Evolutionary conservation across 2,888 invertebrate species (phyloP).

Genomic region (Sminthurides aquaticus): DNA sequence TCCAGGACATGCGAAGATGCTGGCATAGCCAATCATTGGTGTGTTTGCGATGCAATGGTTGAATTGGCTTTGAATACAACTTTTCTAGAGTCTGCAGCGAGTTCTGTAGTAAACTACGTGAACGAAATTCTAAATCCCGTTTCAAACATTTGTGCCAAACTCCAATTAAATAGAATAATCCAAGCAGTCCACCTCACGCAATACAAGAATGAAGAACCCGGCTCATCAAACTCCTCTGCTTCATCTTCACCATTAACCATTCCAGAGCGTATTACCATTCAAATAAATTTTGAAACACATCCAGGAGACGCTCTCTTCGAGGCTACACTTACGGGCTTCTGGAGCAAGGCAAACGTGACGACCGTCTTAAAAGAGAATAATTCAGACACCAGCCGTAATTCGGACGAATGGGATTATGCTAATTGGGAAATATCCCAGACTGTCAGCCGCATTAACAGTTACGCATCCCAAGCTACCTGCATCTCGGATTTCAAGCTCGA

Average conservation of each 20-base stretch:
- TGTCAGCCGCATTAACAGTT: background rate
- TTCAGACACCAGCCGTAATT: background rate
- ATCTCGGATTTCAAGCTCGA: background rate
- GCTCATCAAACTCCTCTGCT: no score
- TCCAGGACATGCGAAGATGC: constrained; percentile 66
- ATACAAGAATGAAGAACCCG: background rate
- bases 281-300: background rate
- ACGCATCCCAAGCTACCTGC: background rate
- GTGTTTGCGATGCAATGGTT: background rate
- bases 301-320: background rate
- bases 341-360: no score
- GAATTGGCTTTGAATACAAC: background rate
- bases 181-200: background rate
- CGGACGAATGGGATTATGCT: background rate
- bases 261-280: background rate
- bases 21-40: constrained; percentile 53
- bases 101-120: background rate
- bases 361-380: no score
- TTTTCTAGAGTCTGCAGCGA: background rate
- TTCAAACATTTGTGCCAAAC: background rate
- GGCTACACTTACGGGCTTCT: background rate
- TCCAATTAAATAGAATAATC: background rate
- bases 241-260: no score
- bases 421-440: constrained; percentile 45
- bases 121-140: background rate